Evolutionary conservation across 2,888 invertebrate species (phyloP), one percentile per base, ranked within the genome.

Genomic region (Toxonevra muliebris): DNA sequence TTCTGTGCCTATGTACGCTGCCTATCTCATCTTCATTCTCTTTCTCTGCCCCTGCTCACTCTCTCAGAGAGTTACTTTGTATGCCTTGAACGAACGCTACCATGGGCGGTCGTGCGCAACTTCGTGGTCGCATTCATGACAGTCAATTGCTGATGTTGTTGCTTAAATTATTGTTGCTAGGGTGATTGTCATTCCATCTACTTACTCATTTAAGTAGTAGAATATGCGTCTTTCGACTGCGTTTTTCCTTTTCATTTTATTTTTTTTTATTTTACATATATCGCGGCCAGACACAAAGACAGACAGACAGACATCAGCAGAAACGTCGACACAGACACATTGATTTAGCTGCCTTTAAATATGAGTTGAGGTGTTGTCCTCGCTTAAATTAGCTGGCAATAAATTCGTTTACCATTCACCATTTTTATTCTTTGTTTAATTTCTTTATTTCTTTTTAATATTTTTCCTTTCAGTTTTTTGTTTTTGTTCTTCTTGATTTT

Each of bases 301-400:
- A 81, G 53, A 70, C 52, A 70, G 50, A 61, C 55, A 41, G 54
- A 59, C 42, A 13, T 54, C 66, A 48, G 61, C 66, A 19, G 60
- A 81, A 80, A 81, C 81, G 79, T 80, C 80, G 79, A 79, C 79
- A 77, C 79, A 55, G 20, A n/a, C 68, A 69, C 74, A 70, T 74
- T 80, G 80, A 79, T 80, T 80, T 80, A 80, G 81, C 74, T 77
- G 76, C 74, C 78, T 76, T 77, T 79, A 79, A 80, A 80, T 80
- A 80, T 80, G 79, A 77, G 80, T 76, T 79, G 79, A 79, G 79
- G 79, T 80, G 80, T 79, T 76, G 81, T 80, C 77, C 81, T 80
- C 80, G 77, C 77, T 80, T 79, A 78, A 80, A 77, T 80, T 79
- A 79, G 80, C 78, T 72, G 43, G 63, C 61, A 66, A 66, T 71